Evolutionary conservation across 2,113 vertebrate genomes (phyloP).

Genomic region (Suncus etruscus): DNA sequence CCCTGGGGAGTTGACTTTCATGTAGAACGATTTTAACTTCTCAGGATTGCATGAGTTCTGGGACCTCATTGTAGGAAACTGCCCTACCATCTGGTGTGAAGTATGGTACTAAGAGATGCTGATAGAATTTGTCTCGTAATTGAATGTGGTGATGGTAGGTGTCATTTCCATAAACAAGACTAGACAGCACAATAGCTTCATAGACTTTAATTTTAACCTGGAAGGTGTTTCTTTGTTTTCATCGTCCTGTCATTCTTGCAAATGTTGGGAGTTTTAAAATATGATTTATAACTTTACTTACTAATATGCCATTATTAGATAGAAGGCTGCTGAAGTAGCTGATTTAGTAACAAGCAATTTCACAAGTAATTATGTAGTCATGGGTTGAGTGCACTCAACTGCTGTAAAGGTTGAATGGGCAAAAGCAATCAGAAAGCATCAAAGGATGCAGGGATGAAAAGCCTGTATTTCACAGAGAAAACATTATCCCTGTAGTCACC

Average conservation of each 20-base stretch:
- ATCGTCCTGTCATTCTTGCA: slow-evolving; percentile 71
- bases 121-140: slow-evolving; percentile 72
- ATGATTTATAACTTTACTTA: slow-evolving; percentile 78
- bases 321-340: slow-evolving; percentile 72
- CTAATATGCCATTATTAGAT: slow-evolving; percentile 69
- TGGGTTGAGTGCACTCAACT: slow-evolving; percentile 16
- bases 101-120: slow-evolving; percentile 55
- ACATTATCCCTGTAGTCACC: no score
- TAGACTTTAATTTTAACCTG: slow-evolving; percentile 59
- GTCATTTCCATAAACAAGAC: slow-evolving; percentile 74
- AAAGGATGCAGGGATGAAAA: background rate
- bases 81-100: slow-evolving; percentile 67
- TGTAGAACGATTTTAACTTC: slow-evolving; percentile 62
- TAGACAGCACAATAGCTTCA: slow-evolving; percentile 66
- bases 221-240: slow-evolving; percentile 74
- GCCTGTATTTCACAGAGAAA: background rate
- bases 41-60: slow-evolving; percentile 51
- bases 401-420: background rate
- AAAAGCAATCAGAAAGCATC: background rate
- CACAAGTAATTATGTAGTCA: slow-evolving; percentile 63
- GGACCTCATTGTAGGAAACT: slow-evolving; percentile 58
- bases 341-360: slow-evolving; percentile 73
- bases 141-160: slow-evolving; percentile 64
- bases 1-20: slow-evolving; percentile 70
- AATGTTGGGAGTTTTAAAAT: slow-evolving; percentile 71